Evolutionary conservation across 2,797 vertebrate species (phyloP), one percentile per base, ranked within the genome.

Genomic region (Aeoliscus strigatus): DNA sequence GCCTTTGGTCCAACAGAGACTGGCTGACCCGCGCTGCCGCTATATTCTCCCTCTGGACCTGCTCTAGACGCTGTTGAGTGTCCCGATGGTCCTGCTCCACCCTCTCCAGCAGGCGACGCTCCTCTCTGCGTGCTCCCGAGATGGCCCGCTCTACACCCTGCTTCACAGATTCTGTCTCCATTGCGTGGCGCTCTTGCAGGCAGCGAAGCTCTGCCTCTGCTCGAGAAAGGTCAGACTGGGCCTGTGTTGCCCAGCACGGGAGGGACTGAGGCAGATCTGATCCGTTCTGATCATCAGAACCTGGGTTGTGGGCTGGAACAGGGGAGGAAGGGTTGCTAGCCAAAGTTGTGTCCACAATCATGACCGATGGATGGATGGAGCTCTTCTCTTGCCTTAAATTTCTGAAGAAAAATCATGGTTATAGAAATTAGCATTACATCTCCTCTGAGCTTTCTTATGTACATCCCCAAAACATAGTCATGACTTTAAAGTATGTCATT

Each of bases 31-130:
- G 58, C 2, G 68, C 54, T 2, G 82, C 83, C 8, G 78, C 78
- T 18, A 51, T 51, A 26, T 90, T 90, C 48, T 87, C 87, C 29
- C 64, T 80, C 32, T 81, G 80, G 27, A 89, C 45, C 42, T 86
- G 79, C 24, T 87, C 85, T 51, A 91, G 75, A 13, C 25, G 72
- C 9, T 70, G 67, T 51, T 86, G 82, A 23, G 80, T 46, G 35
- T 87, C 86, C 1, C 81, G 65, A 30, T 88, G 84, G 65, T 89
- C 87, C 53, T 87, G 86, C 53, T 88, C 81, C 31, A 89, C 87
- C 36, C 81, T 78, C 38, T 87, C 86, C 14, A 89, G 54, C 14
- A 90, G 79, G 16, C 82, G 84, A 1, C 60, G 65, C 66, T 89
- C 88, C 27, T 88, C 87, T 26, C 79, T 69, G 31, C 65, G 66